These are phyloP conservation scores for Drosophila subobscura DNA, from an alignment of 1,140 invertebrate species.

Conservation along the genomic window DNA sequence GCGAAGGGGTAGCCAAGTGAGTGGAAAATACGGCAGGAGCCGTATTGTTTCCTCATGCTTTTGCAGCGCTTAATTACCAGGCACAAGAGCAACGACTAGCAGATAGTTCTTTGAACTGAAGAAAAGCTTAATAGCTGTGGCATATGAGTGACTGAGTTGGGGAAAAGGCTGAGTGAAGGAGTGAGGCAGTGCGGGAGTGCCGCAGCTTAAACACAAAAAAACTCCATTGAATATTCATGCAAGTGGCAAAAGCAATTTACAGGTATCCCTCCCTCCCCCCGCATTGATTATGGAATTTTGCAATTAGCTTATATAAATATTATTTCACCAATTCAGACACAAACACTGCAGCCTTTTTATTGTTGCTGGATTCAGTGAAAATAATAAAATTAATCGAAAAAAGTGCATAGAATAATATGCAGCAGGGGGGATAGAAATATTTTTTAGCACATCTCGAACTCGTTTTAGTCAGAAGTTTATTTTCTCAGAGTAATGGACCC, in stretches of 20 bases:
- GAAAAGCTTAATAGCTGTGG: constrained; percentile 22
- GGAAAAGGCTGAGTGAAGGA: background rate
- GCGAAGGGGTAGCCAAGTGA: constrained; percentile 51
- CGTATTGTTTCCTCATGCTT: constrained; percentile 49
- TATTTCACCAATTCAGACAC: constrained; percentile 24
- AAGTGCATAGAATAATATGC: constrained; percentile 52
- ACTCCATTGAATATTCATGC: background rate
- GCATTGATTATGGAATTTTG: constrained; percentile 29
- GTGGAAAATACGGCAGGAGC: constrained; percentile 62
- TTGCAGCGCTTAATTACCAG: constrained; percentile 67
- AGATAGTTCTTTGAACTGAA: constrained; percentile 52
- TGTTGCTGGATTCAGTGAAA: background rate
- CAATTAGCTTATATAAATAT: constrained; percentile 51
- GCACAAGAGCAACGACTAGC: constrained; percentile 6
- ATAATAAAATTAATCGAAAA: constrained; percentile 47
- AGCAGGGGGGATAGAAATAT: constrained; percentile 25
- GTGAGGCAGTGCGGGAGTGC: too few relatives aligned
- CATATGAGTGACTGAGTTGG: constrained; percentile 26
- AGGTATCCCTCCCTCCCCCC: background rate
- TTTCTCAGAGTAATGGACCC: constrained; percentile 39
- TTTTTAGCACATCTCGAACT: constrained; percentile 21
- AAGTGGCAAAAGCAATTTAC: constrained; percentile 5
- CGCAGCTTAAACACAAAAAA: constrained; percentile 8
- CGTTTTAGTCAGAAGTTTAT: constrained; percentile 54
- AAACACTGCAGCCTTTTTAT: constrained; percentile 16